These are phyloP conservation scores for Chromobotia macracanthus DNA, from an alignment of 2,797 vertebrate species.

Conservation along the genomic window DNA sequence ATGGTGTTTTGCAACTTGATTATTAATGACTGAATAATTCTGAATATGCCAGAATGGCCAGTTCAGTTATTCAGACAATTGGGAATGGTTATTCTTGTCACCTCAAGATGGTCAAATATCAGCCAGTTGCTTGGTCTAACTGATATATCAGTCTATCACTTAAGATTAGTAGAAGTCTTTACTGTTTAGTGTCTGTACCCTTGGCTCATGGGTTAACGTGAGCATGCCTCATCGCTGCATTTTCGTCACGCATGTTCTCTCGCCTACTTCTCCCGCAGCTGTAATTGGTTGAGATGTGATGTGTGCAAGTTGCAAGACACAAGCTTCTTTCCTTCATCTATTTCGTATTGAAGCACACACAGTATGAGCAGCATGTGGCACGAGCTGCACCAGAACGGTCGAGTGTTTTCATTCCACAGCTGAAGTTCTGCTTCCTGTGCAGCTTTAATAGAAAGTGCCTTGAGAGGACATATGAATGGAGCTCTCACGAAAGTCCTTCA, in stretches of 20 bases:
- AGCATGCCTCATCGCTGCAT: too few relatives aligned
- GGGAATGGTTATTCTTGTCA: neutral
- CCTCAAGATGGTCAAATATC: neutral
- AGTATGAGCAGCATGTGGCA: conserved; percentile 3
- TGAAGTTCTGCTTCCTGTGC: conserved; percentile 34
- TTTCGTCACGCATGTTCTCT: too few relatives aligned
- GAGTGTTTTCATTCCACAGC: conserved; percentile 32
- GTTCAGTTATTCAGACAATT: neutral
- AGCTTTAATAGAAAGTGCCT: conserved; percentile 39
- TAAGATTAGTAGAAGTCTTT: neutral
- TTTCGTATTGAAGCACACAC: conserved; percentile 14
- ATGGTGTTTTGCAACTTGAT: too few relatives aligned
- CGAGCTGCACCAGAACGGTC: conserved; percentile 3
- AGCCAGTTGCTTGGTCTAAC: neutral
- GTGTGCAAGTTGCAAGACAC: neutral
- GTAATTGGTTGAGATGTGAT: conserved; percentile 38
- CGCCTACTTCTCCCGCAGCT: neutral
- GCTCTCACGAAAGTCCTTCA: conserved; percentile 44
- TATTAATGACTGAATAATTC: too few relatives aligned
- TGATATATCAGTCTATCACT: neutral
- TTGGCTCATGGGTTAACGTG: conserved; percentile 10
- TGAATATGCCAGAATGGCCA: neutral
- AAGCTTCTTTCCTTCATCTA: neutral
- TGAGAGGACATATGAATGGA: conserved; percentile 47
- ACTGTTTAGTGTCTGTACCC: neutral